These are phyloP conservation scores for Ectemnius continuus DNA, from an alignment of 2,888 invertebrate species.

Conservation along the genomic window DNA sequence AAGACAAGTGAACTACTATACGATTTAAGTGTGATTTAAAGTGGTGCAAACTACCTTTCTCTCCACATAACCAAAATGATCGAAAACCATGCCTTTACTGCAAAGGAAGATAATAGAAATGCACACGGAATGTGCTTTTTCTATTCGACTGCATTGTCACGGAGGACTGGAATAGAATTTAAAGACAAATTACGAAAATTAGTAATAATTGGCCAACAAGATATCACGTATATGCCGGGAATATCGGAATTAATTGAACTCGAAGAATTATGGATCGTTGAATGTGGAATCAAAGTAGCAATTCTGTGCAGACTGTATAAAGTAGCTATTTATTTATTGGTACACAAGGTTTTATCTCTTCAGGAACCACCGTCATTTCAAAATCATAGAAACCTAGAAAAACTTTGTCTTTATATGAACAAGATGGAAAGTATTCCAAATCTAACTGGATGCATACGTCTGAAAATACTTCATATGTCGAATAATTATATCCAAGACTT, in stretches of 20 bases:
- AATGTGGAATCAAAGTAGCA: constrained; percentile 56
- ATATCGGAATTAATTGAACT: constrained; percentile 53
- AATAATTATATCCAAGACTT: constrained; percentile 52
- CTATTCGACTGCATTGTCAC: constrained; percentile 29
- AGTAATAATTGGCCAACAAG: constrained; percentile 57
- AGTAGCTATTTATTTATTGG: neutral
- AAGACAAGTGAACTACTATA: neutral
- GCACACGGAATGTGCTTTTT: constrained; percentile 52
- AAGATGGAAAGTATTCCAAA: constrained; percentile 51
- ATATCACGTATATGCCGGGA: constrained; percentile 40
- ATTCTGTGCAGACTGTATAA: neutral
- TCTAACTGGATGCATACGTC: constrained; percentile 34
- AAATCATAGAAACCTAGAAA: constrained; percentile 45
- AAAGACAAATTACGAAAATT: constrained; percentile 52
- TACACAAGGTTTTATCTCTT: constrained; percentile 1
- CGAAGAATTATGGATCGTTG: constrained; percentile 63
- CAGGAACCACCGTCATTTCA: constrained; percentile 52
- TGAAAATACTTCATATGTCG: constrained; percentile 53
- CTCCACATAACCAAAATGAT: neutral
- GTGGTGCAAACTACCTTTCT: neutral
- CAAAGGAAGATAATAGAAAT: constrained; percentile 24
- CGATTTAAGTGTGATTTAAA: neutral
- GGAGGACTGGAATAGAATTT: constrained; percentile 28
- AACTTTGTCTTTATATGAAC: constrained; percentile 61
- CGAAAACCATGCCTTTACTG: constrained; percentile 4